Evolutionary conservation across 2,888 invertebrate genomes (phyloP).

Genomic region (Zhuqinia jingwanae): DNA sequence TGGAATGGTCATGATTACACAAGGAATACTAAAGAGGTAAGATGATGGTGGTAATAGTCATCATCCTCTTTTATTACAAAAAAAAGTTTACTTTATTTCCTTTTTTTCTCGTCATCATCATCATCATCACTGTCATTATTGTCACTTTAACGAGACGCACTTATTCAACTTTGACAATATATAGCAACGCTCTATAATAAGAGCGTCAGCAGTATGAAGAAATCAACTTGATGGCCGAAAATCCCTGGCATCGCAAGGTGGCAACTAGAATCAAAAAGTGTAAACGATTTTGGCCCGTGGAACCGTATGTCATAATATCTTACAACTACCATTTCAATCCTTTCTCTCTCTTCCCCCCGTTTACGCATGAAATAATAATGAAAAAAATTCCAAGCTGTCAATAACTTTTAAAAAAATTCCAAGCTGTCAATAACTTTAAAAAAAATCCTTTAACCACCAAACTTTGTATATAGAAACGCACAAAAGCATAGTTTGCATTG

Average conservation of each 20-base stretch:
- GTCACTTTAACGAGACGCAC: too few relatives aligned
- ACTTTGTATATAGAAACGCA: too few relatives aligned
- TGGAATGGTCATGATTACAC: slow-evolving; percentile 60
- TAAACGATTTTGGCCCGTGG: slow-evolving; percentile 48
- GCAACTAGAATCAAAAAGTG: slow-evolving; percentile 43
- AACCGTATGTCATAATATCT: slow-evolving; percentile 1
- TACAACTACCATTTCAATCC: background rate
- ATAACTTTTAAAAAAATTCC: too few relatives aligned
- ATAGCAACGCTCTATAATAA: too few relatives aligned
- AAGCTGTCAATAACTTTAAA: background rate
- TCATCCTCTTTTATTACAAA: background rate
- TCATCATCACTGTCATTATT: too few relatives aligned
- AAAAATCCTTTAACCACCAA: too few relatives aligned
- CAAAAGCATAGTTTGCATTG: too few relatives aligned
- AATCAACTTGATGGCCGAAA: slow-evolving; percentile 54
- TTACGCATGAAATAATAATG: background rate
- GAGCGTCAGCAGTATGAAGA: slow-evolving; percentile 54
- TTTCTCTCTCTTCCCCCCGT: too few relatives aligned
- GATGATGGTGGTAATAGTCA: background rate
- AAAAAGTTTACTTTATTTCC: background rate
- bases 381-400: background rate
- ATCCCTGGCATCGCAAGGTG: slow-evolving; percentile 42
- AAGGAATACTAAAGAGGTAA: slow-evolving; percentile 34
- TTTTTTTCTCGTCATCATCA: background rate
- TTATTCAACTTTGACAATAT: too few relatives aligned